Conservation (phyloP, 2,888 invertebrate genomes). For the Drosophila prostipennis region DNA sequence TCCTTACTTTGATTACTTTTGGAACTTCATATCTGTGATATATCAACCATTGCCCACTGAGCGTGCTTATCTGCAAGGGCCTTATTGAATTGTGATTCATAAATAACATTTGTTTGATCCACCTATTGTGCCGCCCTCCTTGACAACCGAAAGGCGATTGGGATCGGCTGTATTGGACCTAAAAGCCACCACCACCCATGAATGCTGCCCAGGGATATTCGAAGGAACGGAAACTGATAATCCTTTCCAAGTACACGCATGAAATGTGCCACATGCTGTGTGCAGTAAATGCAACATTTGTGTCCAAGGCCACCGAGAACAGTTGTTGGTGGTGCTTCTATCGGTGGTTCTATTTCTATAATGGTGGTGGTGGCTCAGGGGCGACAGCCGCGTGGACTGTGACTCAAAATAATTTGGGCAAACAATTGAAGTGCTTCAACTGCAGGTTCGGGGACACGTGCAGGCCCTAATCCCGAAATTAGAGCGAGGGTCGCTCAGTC, state of each 20-base stretch:
- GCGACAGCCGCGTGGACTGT: constrained; percentile 56
- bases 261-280: constrained; percentile 70
- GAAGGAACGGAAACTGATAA: constrained; percentile 46
- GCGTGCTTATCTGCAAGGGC: background rate
- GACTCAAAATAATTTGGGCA: constrained; percentile 71
- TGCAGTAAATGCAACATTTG: constrained; percentile 74
- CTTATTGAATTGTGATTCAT: constrained; percentile 19
- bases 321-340: constrained; percentile 21
- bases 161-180: constrained; percentile 32
- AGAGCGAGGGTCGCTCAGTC: constrained; percentile 1
- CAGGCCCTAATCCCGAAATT: constrained; percentile 40
- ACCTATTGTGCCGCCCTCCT: constrained; percentile 11
- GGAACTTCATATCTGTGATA: background rate
- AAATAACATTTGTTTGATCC: constrained; percentile 53
- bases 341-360: constrained; percentile 5
- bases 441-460: constrained; percentile 57
- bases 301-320: constrained; percentile 66
- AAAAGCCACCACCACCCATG: constrained; percentile 23
- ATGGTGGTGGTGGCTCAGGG: constrained; percentile 14
- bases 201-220: constrained; percentile 21
- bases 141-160: constrained; percentile 43
- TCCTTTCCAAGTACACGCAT: constrained; percentile 70
- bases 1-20: background rate
- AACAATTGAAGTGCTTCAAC: constrained; percentile 68
- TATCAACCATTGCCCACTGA: background rate